These are phyloP conservation scores for Nymphalis polychloros DNA, from an alignment of 2,888 invertebrate genomes.

Conservation along the genomic window DNA sequence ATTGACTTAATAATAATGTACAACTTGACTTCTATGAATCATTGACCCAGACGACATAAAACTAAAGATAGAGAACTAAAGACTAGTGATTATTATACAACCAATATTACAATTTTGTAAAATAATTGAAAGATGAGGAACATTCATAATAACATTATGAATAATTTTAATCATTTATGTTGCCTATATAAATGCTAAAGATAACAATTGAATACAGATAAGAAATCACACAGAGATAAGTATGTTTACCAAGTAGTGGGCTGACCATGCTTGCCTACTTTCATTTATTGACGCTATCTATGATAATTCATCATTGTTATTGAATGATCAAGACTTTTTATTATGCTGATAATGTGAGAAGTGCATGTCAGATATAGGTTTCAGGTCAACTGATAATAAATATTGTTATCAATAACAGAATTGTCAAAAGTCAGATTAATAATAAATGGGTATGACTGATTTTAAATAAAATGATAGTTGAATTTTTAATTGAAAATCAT, in stretches of 20 bases:
- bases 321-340: constrained; percentile 1
- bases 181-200: background rate
- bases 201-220: constrained; percentile 20
- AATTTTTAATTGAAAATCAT: no score
- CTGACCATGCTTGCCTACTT: constrained; percentile 18
- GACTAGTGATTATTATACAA: background rate
- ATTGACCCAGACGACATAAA: background rate
- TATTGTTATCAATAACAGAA: background rate
- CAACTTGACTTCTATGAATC: background rate
- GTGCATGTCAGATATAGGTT: constrained; percentile 12
- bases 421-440: background rate
- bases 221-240: constrained; percentile 17
- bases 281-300: constrained; percentile 34
- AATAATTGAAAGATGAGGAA: background rate
- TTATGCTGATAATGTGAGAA: background rate
- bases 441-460: no score
- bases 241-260: background rate
- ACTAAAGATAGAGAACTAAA: no score
- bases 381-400: constrained; percentile 14
- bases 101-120: background rate
- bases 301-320: constrained; percentile 22
- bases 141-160: background rate
- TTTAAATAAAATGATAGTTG: no score
- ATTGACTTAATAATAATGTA: background rate
- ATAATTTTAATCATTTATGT: background rate